These are phyloP conservation scores for Dugesia japonica DNA, from an alignment of 2,888 invertebrate genomes.

Conservation along the genomic window DNA sequence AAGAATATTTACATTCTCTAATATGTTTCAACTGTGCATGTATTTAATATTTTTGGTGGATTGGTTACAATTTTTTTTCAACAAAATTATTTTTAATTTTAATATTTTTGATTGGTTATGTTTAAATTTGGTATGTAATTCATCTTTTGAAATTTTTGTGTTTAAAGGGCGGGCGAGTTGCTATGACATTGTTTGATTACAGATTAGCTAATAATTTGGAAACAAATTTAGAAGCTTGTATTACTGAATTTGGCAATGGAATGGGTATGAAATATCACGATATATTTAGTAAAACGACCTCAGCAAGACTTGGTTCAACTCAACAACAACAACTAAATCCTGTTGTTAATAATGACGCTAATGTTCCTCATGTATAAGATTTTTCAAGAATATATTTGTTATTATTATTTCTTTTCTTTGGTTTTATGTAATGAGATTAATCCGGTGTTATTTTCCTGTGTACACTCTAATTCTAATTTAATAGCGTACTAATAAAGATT, in stretches of 20 bases:
- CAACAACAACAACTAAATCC: background rate
- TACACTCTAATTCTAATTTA: no score
- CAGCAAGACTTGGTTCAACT: background rate
- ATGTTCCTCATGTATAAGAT: background rate
- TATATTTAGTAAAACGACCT: background rate
- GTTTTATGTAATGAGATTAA: no score
- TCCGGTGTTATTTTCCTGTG: no score
- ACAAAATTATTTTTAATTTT: no score
- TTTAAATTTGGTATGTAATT: no score
- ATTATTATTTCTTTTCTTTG: background rate
- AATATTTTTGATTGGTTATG: no score
- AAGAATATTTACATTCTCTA: no score
- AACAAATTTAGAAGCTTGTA: background rate
- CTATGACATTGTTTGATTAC: background rate
- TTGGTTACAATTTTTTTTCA: no score
- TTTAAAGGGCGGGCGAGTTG: background rate
- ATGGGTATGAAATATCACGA: conserved; percentile 4
- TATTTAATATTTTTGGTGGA: no score
- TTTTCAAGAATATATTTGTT: background rate
- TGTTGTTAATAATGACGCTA: background rate
- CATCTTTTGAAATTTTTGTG: no score
- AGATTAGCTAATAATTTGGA: background rate
- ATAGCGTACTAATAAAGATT: no score
- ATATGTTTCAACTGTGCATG: no score
- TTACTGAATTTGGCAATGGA: background rate